Percentiles rank a stretch among this genome's conserved stretches.
phyloP scores from a whole-genome alignment of 2,113 vertebrate genomes.

The Sakesphorus luctuosus region DNA sequence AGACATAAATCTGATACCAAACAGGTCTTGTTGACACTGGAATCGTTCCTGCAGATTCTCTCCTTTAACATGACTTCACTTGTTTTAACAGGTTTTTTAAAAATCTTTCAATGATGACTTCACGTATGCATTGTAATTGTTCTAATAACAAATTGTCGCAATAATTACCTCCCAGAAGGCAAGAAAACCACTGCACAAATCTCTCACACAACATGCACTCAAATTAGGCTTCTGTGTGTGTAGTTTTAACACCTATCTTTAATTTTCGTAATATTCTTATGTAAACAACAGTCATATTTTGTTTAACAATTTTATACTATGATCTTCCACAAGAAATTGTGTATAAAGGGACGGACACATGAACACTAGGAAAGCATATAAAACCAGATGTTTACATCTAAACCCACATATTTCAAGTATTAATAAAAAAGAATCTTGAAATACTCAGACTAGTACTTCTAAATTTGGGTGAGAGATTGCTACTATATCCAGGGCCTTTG shows the following conservation, averaged over 20 bases:
- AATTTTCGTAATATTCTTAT: neutral
- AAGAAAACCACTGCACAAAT: neutral
- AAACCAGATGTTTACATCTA: neutral
- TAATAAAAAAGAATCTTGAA: neutral
- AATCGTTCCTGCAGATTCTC: neutral
- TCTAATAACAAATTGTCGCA: neutral
- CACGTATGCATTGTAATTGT: neutral
- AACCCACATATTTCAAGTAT: neutral
- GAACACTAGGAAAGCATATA: neutral
- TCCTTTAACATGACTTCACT: neutral
- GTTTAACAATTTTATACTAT: neutral
- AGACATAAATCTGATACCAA: neutral
- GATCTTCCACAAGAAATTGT: neutral
- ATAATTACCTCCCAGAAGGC: neutral
- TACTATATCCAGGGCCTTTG: neutral
- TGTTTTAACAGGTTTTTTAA: neutral
- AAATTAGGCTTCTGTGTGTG: neutral
- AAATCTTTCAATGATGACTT: neutral
- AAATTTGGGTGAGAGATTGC: neutral
- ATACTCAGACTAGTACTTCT: neutral
- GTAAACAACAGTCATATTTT: neutral
- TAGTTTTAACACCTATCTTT: neutral
- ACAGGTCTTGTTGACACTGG: neutral
- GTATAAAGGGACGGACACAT: accelerated
- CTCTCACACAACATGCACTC: neutral